Conservation (phyloP, 1,140 invertebrate species). For the Drosophila mauritiana region DNA sequence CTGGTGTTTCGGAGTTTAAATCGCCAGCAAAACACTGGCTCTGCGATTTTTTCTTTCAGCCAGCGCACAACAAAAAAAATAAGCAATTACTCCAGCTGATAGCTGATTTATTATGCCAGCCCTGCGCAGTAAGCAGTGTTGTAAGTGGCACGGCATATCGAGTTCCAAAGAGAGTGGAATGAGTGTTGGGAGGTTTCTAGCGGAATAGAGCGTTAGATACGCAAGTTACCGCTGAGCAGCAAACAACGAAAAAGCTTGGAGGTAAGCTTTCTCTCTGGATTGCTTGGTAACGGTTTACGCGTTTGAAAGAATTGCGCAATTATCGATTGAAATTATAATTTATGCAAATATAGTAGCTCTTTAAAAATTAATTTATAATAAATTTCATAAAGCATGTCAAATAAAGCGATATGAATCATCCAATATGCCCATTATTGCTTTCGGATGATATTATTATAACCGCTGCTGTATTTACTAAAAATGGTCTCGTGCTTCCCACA, state of each 20-base stretch:
- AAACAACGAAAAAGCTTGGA: constrained; percentile 12
- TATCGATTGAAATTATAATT: constrained; percentile 23
- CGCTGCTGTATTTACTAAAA: constrained; percentile 21
- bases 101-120: constrained; percentile 35
- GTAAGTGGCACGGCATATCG: constrained; percentile 4
- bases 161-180: not conserved
- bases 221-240: constrained; percentile 11
- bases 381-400: not conserved
- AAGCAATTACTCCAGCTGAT: constrained; percentile 28
- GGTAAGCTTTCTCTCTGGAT: constrained; percentile 17
- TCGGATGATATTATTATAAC: not conserved
- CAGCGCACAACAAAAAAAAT: constrained; percentile 39
- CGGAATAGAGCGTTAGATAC: constrained; percentile 13
- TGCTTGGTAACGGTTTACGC: constrained; percentile 23
- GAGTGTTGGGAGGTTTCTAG: constrained; percentile 7
- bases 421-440: not conserved
- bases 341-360: not conserved
- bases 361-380: not conserved
- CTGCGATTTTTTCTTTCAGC: constrained; percentile 31
- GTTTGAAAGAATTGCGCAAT: constrained; percentile 22
- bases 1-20: not conserved
- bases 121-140: constrained; percentile 41
- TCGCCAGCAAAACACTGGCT: constrained; percentile 12
- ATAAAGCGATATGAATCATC: not conserved
- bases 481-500: constrained; percentile 24